These are phyloP conservation scores for Paratrypauchen microcephalus DNA, from an alignment of 2,797 vertebrate species.

Conservation along the genomic window DNA sequence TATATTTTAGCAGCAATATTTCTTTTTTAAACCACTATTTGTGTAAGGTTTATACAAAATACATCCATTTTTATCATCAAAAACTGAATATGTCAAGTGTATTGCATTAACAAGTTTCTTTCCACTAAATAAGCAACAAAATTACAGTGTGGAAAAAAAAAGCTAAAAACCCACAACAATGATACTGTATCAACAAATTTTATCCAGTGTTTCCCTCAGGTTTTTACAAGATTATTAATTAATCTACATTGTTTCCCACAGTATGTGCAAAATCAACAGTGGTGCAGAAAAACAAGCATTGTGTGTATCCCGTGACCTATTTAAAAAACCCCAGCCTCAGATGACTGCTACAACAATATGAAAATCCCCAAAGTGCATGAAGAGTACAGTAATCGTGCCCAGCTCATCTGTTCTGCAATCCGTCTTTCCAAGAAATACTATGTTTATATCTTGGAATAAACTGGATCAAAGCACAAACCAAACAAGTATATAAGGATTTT, in stretches of 20 bases:
- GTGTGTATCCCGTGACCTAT: conserved; percentile 13
- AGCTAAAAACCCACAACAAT: no score
- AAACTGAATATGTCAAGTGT: no score
- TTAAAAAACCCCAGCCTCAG: conserved; percentile 27
- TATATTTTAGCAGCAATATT: no score
- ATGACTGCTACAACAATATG: conserved; percentile 33
- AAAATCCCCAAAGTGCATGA: conserved; percentile 31
- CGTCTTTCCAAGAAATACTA: conserved; percentile 42
- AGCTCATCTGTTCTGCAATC: conserved; percentile 37
- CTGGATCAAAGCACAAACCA: conserved; percentile 27
- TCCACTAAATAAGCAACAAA: no score
- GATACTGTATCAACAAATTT: no score
- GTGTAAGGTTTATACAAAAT: no score
- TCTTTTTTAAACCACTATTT: no score
- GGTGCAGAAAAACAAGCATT: neutral
- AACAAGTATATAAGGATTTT: conserved; percentile 17
- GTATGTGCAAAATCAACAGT: neutral
- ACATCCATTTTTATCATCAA: no score
- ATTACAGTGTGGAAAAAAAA: no score
- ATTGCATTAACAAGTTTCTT: no score
- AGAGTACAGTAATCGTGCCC: conserved; percentile 17
- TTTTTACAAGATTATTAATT: no score
- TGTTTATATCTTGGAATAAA: conserved; percentile 25
- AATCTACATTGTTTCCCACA: neutral
- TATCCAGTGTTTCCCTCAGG: no score